Conservation (phyloP, 2,113 vertebrate genomes). For the Brachyhypopomus gauderio region DNA sequence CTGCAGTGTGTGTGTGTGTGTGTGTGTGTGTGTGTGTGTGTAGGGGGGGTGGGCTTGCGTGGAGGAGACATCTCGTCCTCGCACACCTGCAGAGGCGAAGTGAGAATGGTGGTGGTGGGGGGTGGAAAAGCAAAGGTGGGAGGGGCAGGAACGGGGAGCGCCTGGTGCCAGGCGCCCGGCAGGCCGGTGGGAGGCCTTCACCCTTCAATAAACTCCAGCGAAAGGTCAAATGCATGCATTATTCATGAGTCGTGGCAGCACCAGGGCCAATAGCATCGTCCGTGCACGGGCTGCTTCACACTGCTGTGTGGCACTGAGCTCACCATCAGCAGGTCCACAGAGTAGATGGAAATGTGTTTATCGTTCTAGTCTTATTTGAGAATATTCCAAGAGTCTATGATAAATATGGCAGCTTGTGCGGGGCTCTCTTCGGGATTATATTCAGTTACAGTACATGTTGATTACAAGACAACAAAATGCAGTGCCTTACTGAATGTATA, state of each 20-base stretch:
- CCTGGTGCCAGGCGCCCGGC: slow-evolving; percentile 40
- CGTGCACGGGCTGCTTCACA: too few species aligned
- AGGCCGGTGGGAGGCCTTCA: slow-evolving; percentile 52
- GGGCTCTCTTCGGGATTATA: background rate
- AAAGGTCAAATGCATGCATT: slow-evolving; percentile 79
- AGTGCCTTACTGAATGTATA: slow-evolving; percentile 7
- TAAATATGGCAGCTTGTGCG: too few species aligned
- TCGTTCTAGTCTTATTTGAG: too few species aligned
- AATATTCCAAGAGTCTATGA: too few species aligned
- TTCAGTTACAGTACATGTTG: background rate
- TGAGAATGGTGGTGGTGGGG: background rate
- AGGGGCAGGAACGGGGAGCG: slow-evolving; percentile 12
- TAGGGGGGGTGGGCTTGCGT: background rate
- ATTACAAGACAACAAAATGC: too few species aligned
- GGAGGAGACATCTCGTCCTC: slow-evolving; percentile 6
- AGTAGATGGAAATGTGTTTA: too few species aligned
- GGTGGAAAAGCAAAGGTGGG: background rate
- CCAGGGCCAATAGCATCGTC: slow-evolving; percentile 63
- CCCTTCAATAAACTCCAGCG: slow-evolving; percentile 74
- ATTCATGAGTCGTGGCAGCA: slow-evolving; percentile 70
- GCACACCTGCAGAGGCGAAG: slow-evolving; percentile 11
- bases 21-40: slow-evolving; percentile 37
- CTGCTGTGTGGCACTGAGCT: too few species aligned
- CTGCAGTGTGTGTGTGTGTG: slow-evolving; percentile 51
- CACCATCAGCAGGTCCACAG: too few species aligned